Evolutionary conservation across 2,113 vertebrate genomes (phyloP), one percentile per base, ranked within the genome.

Genomic region (Megaceryle torquata): DNA sequence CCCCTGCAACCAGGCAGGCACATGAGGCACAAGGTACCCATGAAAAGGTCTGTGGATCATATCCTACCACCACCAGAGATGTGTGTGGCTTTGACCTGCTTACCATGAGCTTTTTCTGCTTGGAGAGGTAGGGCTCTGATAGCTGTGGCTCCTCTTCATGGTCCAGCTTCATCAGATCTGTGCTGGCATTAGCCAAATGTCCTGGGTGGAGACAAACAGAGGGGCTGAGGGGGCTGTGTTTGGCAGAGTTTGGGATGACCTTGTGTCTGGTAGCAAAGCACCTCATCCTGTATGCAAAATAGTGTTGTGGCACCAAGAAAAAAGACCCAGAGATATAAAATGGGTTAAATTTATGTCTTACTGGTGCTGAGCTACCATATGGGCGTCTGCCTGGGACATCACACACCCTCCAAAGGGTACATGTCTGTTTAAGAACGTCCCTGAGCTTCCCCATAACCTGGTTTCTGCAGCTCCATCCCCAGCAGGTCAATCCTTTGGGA

Each of bases 41-140:
- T 22, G 31, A 26, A 37, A 25, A 63, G 20, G 20, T 61, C 15
- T 1, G 1, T 41, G 50, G 25, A 33, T 64, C 31, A 6, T 10
- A 22, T n/a, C 10, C 9, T 48, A 20, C 15, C 43, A 24, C 6
- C 4, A 4, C 11, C 48, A 39, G 65, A 64, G 51, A 14, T 29
- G 9, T 51, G 21, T 13, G 41, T 21, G 37, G 39, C 41, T 71
- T 78, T 75, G 21, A 50, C 39, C 25, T 6, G 25, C 97, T 98
- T 93, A 99, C 99, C 99, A 99, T 99, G 82, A 99, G 99, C 75
- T 99, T 99, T 98, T 99, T 99, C 97, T 99, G 99, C 98, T 99
- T 99, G 92, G 99, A 99, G 96, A 99, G 98, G 96, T 99, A 99
- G 57, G 99, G 99, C 96, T 99, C 99, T n/a, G 98, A 99, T 68